A percentile compares a stretch with the other conserved stretches of the same genome.
Evolutionary conservation across 2,888 invertebrate species (phyloP).

Genomic region (Malacosoma neustria): DNA sequence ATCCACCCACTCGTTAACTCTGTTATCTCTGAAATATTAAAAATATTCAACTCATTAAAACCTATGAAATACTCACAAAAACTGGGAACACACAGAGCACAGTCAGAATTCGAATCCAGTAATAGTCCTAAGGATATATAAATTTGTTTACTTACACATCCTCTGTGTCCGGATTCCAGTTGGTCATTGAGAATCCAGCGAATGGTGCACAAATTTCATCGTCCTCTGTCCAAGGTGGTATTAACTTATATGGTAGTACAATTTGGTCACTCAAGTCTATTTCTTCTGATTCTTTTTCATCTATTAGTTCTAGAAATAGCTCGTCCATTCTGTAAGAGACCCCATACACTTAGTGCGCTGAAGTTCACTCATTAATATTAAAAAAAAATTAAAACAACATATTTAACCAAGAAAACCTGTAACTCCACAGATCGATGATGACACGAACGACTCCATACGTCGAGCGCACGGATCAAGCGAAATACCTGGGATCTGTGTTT

Average conservation of each 20-base stretch:
- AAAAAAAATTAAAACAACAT: too few relatives aligned
- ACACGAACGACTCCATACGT: too few relatives aligned
- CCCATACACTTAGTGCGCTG: not conserved
- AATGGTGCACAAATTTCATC: slow-evolving; percentile 76
- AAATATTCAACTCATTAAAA: not conserved
- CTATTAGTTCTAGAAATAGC: slow-evolving; percentile 44
- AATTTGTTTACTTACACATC: slow-evolving; percentile 53
- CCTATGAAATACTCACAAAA: not conserved
- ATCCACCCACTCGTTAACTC: slow-evolving; percentile 55
- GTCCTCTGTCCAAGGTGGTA: slow-evolving; percentile 35
- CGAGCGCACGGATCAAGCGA: too few relatives aligned
- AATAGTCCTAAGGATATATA: too few relatives aligned
- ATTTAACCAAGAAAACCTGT: too few relatives aligned
- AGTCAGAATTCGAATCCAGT: too few relatives aligned
- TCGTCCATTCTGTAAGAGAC: slow-evolving; percentile 44
- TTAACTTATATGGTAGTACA: slow-evolving; percentile 29
- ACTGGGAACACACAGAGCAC: too few relatives aligned
- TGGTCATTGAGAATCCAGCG: slow-evolving; percentile 74
- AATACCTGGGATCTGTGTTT: too few relatives aligned
- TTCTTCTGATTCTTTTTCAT: slow-evolving; percentile 46
- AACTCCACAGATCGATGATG: too few relatives aligned
- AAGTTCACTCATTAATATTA: too few relatives aligned
- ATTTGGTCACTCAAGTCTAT: slow-evolving; percentile 35
- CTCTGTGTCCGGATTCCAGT: slow-evolving; percentile 74
- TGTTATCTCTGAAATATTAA: slow-evolving; percentile 27